A percentile compares a stretch with the other conserved stretches of the same genome.
Evolutionary conservation across 2,113 vertebrate genomes (phyloP).

Genomic region (Larimichthys polyactis): DNA sequence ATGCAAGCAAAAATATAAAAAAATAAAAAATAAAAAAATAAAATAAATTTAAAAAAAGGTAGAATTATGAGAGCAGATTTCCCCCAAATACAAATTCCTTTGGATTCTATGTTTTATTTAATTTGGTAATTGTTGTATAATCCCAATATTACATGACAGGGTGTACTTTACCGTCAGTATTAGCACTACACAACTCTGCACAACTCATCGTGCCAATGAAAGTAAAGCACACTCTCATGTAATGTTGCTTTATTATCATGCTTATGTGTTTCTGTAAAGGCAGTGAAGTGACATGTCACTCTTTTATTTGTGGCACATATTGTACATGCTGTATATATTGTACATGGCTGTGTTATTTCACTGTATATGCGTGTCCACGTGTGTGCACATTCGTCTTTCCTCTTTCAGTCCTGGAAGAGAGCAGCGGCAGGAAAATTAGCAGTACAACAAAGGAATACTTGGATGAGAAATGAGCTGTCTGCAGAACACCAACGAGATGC

Average conservation of each 20-base stretch:
- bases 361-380: neutral
- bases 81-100: too few species aligned
- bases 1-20: too few species aligned
- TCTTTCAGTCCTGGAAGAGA: slow-evolving; percentile 46
- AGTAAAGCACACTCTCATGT: too few species aligned
- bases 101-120: too few species aligned
- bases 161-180: too few species aligned
- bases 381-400: neutral
- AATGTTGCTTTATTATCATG: neutral
- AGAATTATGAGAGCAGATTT: too few species aligned
- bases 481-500: slow-evolving; percentile 1
- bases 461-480: slow-evolving; percentile 48
- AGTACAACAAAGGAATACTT: slow-evolving; percentile 9
- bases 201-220: too few species aligned
- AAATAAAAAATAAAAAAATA: too few species aligned
- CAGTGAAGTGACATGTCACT: slow-evolving; percentile 19
- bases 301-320: slow-evolving; percentile 25
- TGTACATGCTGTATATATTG: neutral
- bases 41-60: too few species aligned
- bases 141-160: too few species aligned
- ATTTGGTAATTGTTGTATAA: too few species aligned
- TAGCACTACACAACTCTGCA: too few species aligned
- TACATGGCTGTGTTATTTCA: slow-evolving; percentile 2
- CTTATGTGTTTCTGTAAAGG: neutral
- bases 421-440: slow-evolving; percentile 35